These are phyloP conservation scores for Pemphredon lugubris DNA, from an alignment of 2,888 invertebrate genomes.

Conservation along the genomic window DNA sequence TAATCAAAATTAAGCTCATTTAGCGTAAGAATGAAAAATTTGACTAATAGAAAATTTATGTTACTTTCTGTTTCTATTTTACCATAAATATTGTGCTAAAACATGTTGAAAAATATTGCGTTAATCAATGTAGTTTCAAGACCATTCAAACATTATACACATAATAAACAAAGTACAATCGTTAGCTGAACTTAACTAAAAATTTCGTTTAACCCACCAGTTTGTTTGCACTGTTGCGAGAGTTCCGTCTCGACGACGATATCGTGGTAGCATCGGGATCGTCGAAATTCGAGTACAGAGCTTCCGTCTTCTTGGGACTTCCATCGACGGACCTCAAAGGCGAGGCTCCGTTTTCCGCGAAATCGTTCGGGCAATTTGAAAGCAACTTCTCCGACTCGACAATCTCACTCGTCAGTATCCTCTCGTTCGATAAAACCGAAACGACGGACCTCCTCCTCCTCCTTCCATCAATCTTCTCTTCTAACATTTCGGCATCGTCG, in stretches of 20 bases:
- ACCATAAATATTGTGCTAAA: too few species aligned
- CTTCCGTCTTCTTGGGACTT: slow-evolving; percentile 30
- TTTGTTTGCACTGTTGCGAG: slow-evolving; percentile 34
- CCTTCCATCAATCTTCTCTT: background rate
- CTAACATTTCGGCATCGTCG: slow-evolving; percentile 14
- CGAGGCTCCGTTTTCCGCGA: background rate
- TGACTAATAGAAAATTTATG: too few species aligned
- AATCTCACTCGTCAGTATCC: slow-evolving; percentile 17
- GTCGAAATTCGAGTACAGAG: slow-evolving; percentile 8
- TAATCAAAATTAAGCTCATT: too few species aligned
- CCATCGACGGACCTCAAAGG: background rate
- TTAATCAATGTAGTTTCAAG: too few species aligned
- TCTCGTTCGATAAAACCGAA: slow-evolving; percentile 31
- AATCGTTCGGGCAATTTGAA: slow-evolving; percentile 1
- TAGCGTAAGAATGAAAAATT: too few species aligned
- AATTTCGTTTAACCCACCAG: slow-evolving; percentile 33
- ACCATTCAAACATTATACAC: too few species aligned
- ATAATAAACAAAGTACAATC: too few species aligned
- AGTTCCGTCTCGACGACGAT: slow-evolving; percentile 32
- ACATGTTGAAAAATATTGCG: too few species aligned
- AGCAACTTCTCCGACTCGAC: slow-evolving; percentile 24
- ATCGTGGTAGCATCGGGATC: slow-evolving; percentile 22
- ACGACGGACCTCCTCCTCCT: slow-evolving; percentile 32
- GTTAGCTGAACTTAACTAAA: background rate
- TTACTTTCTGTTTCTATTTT: too few species aligned